Conservation (phyloP, 35 echinoderm and acorn worm species). For the Apostichopus californicus region DNA sequence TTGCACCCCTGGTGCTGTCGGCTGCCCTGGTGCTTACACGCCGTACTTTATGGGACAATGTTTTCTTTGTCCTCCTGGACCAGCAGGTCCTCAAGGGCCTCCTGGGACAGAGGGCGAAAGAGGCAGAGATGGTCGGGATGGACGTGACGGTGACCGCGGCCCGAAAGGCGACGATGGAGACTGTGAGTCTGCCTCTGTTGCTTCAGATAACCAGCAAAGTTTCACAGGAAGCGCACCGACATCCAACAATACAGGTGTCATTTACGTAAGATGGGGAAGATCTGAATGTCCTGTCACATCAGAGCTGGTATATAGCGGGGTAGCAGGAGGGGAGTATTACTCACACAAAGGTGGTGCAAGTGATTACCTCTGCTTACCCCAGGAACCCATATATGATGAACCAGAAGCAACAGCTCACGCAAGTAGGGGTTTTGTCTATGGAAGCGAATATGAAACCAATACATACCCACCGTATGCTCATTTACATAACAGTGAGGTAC, state of each 20-base stretch:
- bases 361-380: constrained; percentile 50
- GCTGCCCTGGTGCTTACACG: neutral
- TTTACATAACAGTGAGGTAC: constrained; percentile 6
- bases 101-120: neutral
- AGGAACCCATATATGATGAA: constrained; percentile 50
- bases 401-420: neutral
- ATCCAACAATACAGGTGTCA: neutral
- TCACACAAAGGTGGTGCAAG: constrained; percentile 39
- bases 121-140: constrained; percentile 24
- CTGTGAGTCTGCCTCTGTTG: neutral
- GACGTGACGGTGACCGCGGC: neutral
- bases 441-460: constrained; percentile 48
- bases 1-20: neutral
- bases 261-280: constrained; percentile 48
- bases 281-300: constrained; percentile 6
- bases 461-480: neutral
- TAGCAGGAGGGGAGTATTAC: constrained; percentile 36
- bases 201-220: neutral
- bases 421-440: constrained; percentile 21
- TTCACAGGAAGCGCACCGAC: neutral
- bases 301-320: constrained; percentile 41
- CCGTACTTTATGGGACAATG: neutral
- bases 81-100: neutral
- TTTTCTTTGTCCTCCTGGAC: neutral
- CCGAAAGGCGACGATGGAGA: neutral